Evolutionary conservation across 2,113 vertebrate species (phyloP), one percentile per base, ranked within the genome.

Genomic region (Mirounga angustirostris): DNA sequence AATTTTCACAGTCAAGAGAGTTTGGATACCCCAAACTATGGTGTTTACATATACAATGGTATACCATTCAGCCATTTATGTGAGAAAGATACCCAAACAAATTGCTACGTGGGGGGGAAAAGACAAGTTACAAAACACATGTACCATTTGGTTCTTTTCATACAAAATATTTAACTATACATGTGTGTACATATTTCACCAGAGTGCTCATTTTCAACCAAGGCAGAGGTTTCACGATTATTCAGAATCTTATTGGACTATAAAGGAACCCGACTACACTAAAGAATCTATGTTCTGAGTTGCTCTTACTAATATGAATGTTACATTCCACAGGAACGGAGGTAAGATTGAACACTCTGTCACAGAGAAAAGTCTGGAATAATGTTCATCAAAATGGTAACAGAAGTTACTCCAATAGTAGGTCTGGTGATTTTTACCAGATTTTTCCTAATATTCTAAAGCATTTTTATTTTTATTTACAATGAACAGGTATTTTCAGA

Each of bases 381-480:
- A 40, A 96, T 7, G 52, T 46, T 81, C 59, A 97, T 92, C 22
- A 52, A 96, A 85, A 71, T 67, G 43, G 19, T 61, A 69, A 74
- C 0, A 82, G 16, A 93, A 93, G 19, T 81, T 85, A 91, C 4
- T 81, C 18, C 58, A 93, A 33, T 21, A 50, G 33, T 43, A 87
- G 43, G 4, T 73, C n/a, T 58, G 12, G 7, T 91, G 26, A 67
- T 79, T 81, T 92, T 88, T 79, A 56, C 7, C 71, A 94, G 24
- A 9, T 82, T 89, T 93, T 88, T 56, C 69, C 7, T 91, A 86
- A 56, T 80, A 15, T 89, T 92, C n/a, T 73, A 3, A 40, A 85
- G 80, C 88, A 87, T 80, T 73, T 96, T 58, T 79, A 76, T 71
- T 92, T 92, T 83, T 96, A 81, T 89, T 80, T 91, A 91, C 5